Evolutionary conservation across 2,797 vertebrate species (phyloP), one percentile per base, ranked within the genome.

Genomic region (Diplodus puntazzo): DNA sequence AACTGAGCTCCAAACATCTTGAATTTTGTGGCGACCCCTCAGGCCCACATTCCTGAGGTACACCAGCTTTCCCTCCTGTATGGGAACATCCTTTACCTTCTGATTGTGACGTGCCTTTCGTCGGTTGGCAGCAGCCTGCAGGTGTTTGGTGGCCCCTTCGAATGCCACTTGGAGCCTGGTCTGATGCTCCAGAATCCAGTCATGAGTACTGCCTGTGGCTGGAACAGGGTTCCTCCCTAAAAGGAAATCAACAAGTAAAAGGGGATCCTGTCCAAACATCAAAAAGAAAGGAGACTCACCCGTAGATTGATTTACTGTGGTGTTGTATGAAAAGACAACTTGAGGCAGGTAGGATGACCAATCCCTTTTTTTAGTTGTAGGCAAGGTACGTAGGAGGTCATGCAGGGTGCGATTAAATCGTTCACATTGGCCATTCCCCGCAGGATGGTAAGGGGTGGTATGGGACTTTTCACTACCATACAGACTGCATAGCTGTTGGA

Each of bases 281-380:
- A 70, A 2, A 0, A 57, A 59, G 11, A 48, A 70, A 6, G 45
- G 68, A 11, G 45, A 59, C 68, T 70, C 68, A 48, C 68, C 43
- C 0, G 55, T 49, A 20, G 17, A 16, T 12, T 60, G 46, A 48
- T 60, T 45, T 1, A 23, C 18, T 5, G 20, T 60, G 18, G 68
- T 60, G 5, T 60, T 71, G 8, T 71, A 60, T 1, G 25, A 8
- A 11, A 71, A 71, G 0, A 13, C 3, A 9, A 70, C 45, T 21
- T 50, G 14, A 0, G 20, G 45, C 14, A 59, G 54, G 2, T 30
- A 58, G 5, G 17, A 5, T 0, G 43, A 30, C 68, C 54, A 49
- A 6, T 49, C 55, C 1, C 55, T 49, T 16, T 50, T 49, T 7
- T 59, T 60, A 0, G 55, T 59, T 4, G n/a, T 27, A 0, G 27